phyloP scores from a whole-genome alignment of 2,797 vertebrate genomes.

The Dendrocincla tyrannina region DNA sequence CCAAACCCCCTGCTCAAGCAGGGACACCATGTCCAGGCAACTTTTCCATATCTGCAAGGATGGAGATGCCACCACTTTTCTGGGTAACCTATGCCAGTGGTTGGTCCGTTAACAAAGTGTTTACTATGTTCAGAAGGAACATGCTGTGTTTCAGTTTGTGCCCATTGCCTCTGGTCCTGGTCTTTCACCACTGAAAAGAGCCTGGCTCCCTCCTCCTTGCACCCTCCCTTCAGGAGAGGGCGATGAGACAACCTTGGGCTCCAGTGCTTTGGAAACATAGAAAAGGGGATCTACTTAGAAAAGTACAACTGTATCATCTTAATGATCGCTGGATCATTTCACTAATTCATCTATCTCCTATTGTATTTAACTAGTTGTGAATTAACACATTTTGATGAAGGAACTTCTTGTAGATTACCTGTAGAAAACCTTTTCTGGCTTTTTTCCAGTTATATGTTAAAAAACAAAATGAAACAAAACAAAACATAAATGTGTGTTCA shows the following conservation, averaged over 20 bases:
- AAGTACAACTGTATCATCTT: background rate
- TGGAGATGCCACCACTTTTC: background rate
- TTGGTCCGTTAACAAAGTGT: background rate
- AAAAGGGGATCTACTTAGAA: background rate
- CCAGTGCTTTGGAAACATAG: background rate
- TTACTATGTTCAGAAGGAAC: background rate
- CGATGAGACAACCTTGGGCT: background rate
- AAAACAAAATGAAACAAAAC: too few relatives aligned
- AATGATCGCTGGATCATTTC: background rate
- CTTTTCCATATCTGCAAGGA: background rate
- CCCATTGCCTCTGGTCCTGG: background rate
- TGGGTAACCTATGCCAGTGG: background rate
- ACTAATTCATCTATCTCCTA: background rate
- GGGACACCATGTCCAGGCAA: rapidly evolving
- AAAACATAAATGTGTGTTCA: background rate
- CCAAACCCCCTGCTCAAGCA: background rate
- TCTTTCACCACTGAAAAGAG: background rate
- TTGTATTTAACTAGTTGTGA: background rate
- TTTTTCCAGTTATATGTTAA: rapidly evolving
- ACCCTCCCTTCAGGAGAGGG: background rate
- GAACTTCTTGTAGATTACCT: background rate
- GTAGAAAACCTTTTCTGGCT: background rate
- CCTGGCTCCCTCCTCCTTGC: background rate
- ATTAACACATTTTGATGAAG: background rate
- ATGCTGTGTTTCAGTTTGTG: background rate